Percentiles rank a stretch among this genome's conserved stretches.
Conservation (phyloP, 2,888 invertebrate genomes). For the Temnothorax unifasciatus region DNA sequence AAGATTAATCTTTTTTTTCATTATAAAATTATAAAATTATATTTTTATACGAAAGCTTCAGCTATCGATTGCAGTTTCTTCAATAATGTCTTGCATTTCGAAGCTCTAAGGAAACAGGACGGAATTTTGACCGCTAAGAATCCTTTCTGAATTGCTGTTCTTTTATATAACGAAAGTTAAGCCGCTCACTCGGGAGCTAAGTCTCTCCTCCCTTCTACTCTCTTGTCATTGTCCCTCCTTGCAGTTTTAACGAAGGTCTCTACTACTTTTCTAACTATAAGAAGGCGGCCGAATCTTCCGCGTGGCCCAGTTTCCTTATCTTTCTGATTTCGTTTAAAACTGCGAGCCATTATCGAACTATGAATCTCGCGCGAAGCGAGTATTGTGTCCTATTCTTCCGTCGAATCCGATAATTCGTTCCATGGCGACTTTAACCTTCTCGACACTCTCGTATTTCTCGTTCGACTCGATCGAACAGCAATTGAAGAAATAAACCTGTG, state of each 20-base stretch:
- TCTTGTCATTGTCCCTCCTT: constrained; percentile 43
- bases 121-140: constrained; percentile 44
- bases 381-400: constrained; percentile 23
- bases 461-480: neutral
- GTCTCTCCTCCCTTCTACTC: constrained; percentile 6
- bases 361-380: constrained; percentile 30
- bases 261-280: constrained; percentile 56
- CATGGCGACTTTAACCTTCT: constrained; percentile 25
- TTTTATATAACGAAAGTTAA: constrained; percentile 75
- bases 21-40: constrained; percentile 12
- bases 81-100: neutral
- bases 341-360: constrained; percentile 36
- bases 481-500: constrained; percentile 15
- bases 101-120: neutral
- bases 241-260: constrained; percentile 71
- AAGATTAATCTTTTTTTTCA: neutral
- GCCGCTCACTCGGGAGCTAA: constrained; percentile 26
- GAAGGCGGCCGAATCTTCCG: constrained; percentile 47
- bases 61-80: neutral
- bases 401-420: constrained; percentile 39
- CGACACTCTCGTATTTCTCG: constrained; percentile 18
- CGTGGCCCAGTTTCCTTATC: constrained; percentile 72
- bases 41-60: neutral
- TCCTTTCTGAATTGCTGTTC: constrained; percentile 66
- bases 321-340: constrained; percentile 29